Base-by-base conservation (phyloP, 2,888 invertebrate genomes). In the Terebella lapidaria region DNA sequence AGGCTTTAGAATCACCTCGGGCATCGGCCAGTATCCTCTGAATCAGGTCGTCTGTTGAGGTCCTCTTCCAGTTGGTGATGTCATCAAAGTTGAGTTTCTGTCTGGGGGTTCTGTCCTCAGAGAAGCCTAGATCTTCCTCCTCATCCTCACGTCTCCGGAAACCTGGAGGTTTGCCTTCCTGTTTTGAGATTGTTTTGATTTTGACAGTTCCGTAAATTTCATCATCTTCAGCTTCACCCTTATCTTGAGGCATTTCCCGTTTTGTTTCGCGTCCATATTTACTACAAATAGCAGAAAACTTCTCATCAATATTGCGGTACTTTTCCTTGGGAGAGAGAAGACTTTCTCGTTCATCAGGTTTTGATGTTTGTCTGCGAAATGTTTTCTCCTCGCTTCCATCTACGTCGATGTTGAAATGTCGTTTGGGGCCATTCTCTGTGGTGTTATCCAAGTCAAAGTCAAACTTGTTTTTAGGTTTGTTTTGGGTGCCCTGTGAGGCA, bases 11-110 rank as follows among this genome's bases (percentile, higher is more conserved):
- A 5, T 47, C 51, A 18, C 35, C 42, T 10, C 56, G 30, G 1
- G 63, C 54, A 20, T 63, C 63, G 4, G 56, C 56, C 27, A 63
- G 59, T 26, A 63, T 61, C 29, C 63, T 24, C 45, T 61, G 49
- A 53, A 63, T 58, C 27, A 63, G 54, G 42, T 60, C 58, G 18
- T 63, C 63, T 2, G 63, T 59, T 10, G 29, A 29, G n/a, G 10
- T 5, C 10, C 22, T 10, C 5, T 49, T 24, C 49, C 49, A 49
- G 49, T 49, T 35, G 10, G n/a, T n/a, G 10, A 35, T 35, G 42
- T 35, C 42, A 35, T 35, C 42, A n/a, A 35, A 35, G n/a, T 10
- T 35, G 42, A 35, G 10, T n/a, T 35, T 35, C 42, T 35, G 42
- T 35, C 42, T 35, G 10, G 42, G 42, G 10, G 42, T 35, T 15